Base-by-base conservation (phyloP, 92 coral and sea anemone genomes). In the Phymanthus crucifer region DNA sequence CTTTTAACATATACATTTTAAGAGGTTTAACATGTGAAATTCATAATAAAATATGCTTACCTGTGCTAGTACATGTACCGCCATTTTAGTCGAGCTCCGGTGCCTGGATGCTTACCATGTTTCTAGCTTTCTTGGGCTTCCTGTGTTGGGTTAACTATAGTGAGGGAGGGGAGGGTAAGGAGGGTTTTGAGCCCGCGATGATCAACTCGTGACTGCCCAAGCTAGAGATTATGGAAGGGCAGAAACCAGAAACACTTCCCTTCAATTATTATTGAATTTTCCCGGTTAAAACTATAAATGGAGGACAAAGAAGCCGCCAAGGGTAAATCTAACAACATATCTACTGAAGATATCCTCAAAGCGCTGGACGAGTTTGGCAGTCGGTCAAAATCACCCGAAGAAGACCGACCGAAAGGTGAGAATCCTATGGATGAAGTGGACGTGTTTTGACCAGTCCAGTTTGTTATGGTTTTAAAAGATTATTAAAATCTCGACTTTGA, bases 311-410 rank as follows among this genome's bases (percentile, higher is more conserved):
- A 61, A 19, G 29, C 40, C 19, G 6, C 32, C 14, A 26, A 34
- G 37, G 18, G 11, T 16, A 56, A 61, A 10, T 75, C 87, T 13
- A 77, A 40, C 32, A 78, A 64, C 37, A 86, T 86, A 31, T 86
- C 90, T 13, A 32, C 90, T 11, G 87, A 83, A 48, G 93, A 89
- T 75, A 89, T 89, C 23, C 85, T 79, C 70, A 70, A 86, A 66
- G 70, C 90, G 9, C 76, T 89, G 52, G 93, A 89, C 40, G 69
- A 87, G 3, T 89, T 82, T 71, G 90, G 90, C 0, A 69, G 54
- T n/a, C 48, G 88, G 68, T 50, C 87, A 2, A 89, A 85, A 66
- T 76, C 79, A 0, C 88, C 77, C 29, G 82, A 76, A 71, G 82
- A 64, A 7, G 82, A 66, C 45, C 84, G 74, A 46, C 66, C 73